phyloP scores from a whole-genome alignment of 35 echinoderm and acorn worm genomes.

The Stichopus chloronotus region DNA sequence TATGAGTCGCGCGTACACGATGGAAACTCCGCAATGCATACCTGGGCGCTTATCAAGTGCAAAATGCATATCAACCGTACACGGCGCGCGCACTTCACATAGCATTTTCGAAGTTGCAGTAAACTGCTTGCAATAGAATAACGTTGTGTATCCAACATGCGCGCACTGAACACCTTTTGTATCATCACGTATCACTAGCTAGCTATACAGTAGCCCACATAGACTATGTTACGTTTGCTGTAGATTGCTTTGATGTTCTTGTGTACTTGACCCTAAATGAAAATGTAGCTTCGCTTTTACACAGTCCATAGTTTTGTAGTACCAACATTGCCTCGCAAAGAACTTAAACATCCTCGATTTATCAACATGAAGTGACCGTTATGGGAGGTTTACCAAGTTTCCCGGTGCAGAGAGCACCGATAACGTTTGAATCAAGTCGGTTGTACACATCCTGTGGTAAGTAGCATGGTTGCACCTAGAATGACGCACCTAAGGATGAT shows the following conservation, averaged over 20 bases:
- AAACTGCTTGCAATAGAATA: neutral
- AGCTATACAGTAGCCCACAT: neutral
- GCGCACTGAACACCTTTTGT: neutral
- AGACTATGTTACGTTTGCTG: neutral
- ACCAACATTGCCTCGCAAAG: neutral
- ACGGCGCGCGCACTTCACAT: neutral
- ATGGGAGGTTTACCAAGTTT: constrained; percentile 48
- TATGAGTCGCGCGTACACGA: no score
- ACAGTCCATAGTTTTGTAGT: neutral
- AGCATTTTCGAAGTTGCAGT: neutral
- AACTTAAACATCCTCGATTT: neutral
- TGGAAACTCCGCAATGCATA: no score
- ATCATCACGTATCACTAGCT: neutral
- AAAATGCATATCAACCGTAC: neutral
- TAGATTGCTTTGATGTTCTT: neutral
- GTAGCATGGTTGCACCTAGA: neutral
- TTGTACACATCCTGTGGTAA: constrained; percentile 32
- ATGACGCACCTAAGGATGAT: no score
- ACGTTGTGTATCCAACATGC: no score
- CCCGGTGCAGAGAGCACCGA: constrained; percentile 40
- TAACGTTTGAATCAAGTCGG: constrained; percentile 12
- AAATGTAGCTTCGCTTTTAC: neutral
- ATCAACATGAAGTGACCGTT: neutral
- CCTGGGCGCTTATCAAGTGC: no score
- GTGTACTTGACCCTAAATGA: neutral